A percentile compares a stretch with the other conserved stretches of the same genome.
These are phyloP conservation scores for Acromyrmex echinatior DNA, from an alignment of 1,140 invertebrate genomes.

Conservation along the genomic window DNA sequence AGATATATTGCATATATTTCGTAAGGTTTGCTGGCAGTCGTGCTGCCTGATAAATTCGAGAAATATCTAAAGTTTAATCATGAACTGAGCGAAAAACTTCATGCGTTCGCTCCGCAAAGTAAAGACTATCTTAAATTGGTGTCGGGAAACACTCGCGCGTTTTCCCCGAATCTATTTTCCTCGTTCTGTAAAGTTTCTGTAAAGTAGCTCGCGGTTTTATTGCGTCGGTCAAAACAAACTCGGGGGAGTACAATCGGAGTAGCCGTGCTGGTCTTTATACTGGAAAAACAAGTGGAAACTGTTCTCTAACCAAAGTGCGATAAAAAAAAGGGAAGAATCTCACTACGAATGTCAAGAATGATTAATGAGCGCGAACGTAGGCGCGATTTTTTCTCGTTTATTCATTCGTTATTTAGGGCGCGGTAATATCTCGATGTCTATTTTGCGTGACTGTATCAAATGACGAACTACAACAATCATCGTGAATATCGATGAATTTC, in stretches of 20 bases:
- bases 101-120: background rate
- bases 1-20: background rate
- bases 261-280: background rate
- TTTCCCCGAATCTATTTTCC: background rate
- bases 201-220: slow-evolving; percentile 25
- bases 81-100: slow-evolving; percentile 9
- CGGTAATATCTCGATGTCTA: background rate
- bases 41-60: slow-evolving; percentile 12
- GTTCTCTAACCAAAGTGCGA: background rate
- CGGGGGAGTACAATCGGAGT: background rate
- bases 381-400: slow-evolving; percentile 5
- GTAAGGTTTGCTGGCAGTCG: background rate
- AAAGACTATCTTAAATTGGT: background rate
- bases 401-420: background rate
- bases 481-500: slow-evolving; percentile 38
- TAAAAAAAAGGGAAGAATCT: background rate
- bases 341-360: slow-evolving; percentile 2
- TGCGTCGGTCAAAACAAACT: slow-evolving; percentile 12
- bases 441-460: slow-evolving; percentile 1
- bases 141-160: background rate
- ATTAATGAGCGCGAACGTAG: slow-evolving; percentile 31
- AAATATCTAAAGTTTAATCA: slow-evolving; percentile 30
- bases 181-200: slow-evolving; percentile 6
- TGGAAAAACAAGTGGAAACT: slow-evolving; percentile 9
- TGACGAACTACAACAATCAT: background rate